Conservation (phyloP, 2,113 vertebrate genomes). For the Salvelinus alpinus region DNA sequence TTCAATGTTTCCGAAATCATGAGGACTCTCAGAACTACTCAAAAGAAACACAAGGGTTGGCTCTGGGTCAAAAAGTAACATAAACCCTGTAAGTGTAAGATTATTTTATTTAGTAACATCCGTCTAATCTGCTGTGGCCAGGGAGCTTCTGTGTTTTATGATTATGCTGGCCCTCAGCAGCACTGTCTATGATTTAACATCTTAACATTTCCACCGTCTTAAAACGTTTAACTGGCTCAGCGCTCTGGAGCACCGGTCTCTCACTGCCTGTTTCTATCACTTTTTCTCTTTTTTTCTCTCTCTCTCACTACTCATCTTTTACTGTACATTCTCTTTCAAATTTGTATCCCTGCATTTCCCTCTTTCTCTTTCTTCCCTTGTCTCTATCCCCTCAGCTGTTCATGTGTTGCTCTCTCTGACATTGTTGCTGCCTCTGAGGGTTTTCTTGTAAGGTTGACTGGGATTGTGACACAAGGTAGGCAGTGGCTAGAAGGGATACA, state of each 20-base stretch:
- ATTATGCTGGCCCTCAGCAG: background rate
- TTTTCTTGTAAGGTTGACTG: conserved; percentile 10
- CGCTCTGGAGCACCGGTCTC: background rate
- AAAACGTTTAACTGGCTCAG: background rate
- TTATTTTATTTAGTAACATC: background rate
- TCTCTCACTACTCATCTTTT: background rate
- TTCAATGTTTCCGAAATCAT: background rate
- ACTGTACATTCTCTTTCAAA: background rate
- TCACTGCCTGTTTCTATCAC: background rate
- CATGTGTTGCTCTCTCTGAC: conserved; percentile 5
- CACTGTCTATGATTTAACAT: background rate
- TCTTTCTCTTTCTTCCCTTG: conserved; percentile 29
- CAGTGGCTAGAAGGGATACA: conserved; percentile 35
- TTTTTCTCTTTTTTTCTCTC: background rate
- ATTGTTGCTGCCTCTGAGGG: conserved; percentile 10
- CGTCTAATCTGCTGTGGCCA: background rate
- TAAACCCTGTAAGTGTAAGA: background rate
- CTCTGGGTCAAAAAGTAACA: background rate
- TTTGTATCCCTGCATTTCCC: background rate
- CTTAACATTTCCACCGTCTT: background rate
- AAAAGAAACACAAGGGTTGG: background rate
- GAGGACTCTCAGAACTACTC: background rate
- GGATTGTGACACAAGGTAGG: conserved; percentile 21
- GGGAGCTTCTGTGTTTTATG: background rate
- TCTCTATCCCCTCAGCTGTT: conserved; percentile 13